A percentile compares a stretch with the other conserved stretches of the same genome.
These are phyloP conservation scores for Epinephelus cyanopodus DNA, from an alignment of 2,113 vertebrate species.

Conservation along the genomic window DNA sequence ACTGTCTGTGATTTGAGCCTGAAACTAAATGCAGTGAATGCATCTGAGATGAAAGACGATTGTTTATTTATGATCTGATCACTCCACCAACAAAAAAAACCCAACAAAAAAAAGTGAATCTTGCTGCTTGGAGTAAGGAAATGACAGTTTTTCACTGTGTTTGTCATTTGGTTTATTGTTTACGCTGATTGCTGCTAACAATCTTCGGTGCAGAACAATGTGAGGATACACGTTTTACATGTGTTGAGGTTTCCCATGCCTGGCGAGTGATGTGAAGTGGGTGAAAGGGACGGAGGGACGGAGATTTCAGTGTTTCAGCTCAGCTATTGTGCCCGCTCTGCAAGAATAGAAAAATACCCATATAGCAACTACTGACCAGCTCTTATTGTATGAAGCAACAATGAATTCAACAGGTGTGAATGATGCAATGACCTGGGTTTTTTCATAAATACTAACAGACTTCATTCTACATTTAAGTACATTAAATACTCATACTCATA, in stretches of 20 bases:
- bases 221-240: slow-evolving; percentile 72
- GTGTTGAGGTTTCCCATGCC: slow-evolving; percentile 53
- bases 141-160: slow-evolving; percentile 51
- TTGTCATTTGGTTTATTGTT: slow-evolving; percentile 69
- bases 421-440: not conserved
- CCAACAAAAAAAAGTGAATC: not conserved
- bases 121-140: slow-evolving; percentile 37
- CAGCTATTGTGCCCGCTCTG: slow-evolving; percentile 29
- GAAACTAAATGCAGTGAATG: slow-evolving; percentile 24
- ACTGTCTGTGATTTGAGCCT: slow-evolving; percentile 35
- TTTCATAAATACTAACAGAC: not conserved
- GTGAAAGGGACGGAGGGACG: slow-evolving; percentile 47
- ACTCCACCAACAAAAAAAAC: not conserved
- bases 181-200: slow-evolving; percentile 55
- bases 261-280: slow-evolving; percentile 49
- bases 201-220: slow-evolving; percentile 72
- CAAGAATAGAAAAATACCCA: slow-evolving; percentile 28
- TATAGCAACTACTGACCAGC: not conserved
- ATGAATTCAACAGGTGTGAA: slow-evolving; percentile 28
- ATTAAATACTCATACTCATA: not conserved
- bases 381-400: slow-evolving; percentile 22
- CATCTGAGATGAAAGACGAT: slow-evolving; percentile 28
- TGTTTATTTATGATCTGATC: slow-evolving; percentile 4
- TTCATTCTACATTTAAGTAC: too few relatives aligned
- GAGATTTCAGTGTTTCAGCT: slow-evolving; percentile 17